Evolutionary conservation across 1,140 invertebrate genomes (phyloP), one percentile per base, ranked within the genome.

Genomic region (Zaprionus lachaisei): DNA sequence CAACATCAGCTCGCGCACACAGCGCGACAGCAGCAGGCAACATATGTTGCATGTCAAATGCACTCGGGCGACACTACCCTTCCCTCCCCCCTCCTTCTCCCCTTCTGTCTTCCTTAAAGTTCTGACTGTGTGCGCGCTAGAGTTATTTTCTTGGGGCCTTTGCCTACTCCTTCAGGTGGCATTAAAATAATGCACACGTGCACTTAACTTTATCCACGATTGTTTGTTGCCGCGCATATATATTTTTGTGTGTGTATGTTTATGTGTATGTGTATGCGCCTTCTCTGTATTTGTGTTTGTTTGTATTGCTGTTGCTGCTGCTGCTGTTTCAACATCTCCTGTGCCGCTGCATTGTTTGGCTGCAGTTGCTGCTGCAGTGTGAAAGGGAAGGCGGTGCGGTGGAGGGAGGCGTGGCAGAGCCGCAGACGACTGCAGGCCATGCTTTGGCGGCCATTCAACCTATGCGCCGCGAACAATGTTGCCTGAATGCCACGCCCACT

Each of bases 161-260:
- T 63, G 38, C 61, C 47, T 63, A 81, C 86, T 86, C 83, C 87
- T 91, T 86, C 87, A 91, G 86, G 86, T 91, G 86, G 86, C 86
- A 91, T 91, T 91, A 91, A 91, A 91, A 91, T 91, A 91, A 91
- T 91, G 86, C 87, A 91, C 86, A 91, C 86, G 86, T 91, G 86
- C 87, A 86, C 86, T 91, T 91, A 91, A 91, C 86, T 91, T 91
- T 91, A 91, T 91, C 87, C 87, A 83, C 86, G 80, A 91, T 73
- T 89, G 77, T 83, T 77, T 89, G 80, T 87, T 83, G 76, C 87
- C 83, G 77, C 86, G 78, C 83, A 69, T 89, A 72, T 79, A 64
- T 87, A 73, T 81, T 73, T 60, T 49, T 57, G 44, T 79, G 61
- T 56, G 64, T 72, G 24, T 65, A 55, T 70, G 65, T 68, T 22